A percentile compares a stretch with the other conserved stretches of the same genome.
Conservation (phyloP, 1,140 invertebrate genomes). For the Venustaconcha ellipsiformis region DNA sequence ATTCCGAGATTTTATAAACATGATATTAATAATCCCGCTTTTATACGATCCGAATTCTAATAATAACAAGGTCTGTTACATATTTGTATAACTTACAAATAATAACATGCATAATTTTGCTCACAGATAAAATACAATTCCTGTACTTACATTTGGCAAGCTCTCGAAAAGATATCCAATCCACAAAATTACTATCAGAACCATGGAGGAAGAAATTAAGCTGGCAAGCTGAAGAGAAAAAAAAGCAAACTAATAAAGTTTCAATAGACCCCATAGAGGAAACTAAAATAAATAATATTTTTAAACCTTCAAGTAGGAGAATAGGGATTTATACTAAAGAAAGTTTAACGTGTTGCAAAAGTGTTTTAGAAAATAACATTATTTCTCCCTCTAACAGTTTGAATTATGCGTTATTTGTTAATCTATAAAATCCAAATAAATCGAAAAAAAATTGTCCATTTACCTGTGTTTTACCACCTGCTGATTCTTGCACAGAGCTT, state of each 20-base stretch:
- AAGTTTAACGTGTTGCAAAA: not conserved
- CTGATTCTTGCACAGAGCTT: slow-evolving; percentile 69
- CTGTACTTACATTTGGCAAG: slow-evolving; percentile 59
- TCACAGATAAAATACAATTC: too few species aligned
- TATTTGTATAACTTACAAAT: too few species aligned
- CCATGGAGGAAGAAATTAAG: slow-evolving; percentile 55
- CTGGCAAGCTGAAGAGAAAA: slow-evolving; percentile 48
- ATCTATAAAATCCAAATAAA: not conserved
- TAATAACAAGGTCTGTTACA: too few species aligned
- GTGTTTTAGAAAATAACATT: not conserved
- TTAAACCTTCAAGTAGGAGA: not conserved
- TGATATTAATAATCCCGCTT: too few species aligned
- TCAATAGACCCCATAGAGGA: not conserved
- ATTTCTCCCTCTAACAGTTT: not conserved
- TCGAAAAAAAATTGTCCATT: not conserved
- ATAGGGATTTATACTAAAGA: not conserved
- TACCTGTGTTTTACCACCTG: slow-evolving; percentile 71
- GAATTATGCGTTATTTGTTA: not conserved
- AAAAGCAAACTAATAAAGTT: not conserved
- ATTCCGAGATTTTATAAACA: too few species aligned
- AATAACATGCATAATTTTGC: too few species aligned
- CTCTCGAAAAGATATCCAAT: slow-evolving; percentile 61
- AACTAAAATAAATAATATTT: not conserved
- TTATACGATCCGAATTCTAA: too few species aligned
- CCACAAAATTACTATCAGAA: slow-evolving; percentile 62